Conservation (phyloP, 2,888 invertebrate species). For the Calliopum simillimum region DNA sequence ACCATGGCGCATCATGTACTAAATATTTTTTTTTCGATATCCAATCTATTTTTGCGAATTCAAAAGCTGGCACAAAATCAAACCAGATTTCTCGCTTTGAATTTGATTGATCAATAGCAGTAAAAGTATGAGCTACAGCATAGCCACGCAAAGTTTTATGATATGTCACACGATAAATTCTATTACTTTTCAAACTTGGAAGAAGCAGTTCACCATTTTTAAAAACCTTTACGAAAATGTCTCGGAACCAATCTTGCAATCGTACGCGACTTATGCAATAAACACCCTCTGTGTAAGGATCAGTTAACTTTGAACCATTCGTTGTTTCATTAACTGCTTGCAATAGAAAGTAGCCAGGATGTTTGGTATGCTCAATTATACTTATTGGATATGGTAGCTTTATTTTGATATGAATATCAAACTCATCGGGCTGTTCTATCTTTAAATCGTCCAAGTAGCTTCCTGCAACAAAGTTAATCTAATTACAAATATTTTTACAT, state of each 20-base stretch:
- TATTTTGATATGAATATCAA: constrained; percentile 51
- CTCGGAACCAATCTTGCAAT: neutral
- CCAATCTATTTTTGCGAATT: constrained; percentile 47
- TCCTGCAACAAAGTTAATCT: constrained; percentile 35
- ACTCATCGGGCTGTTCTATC: constrained; percentile 53
- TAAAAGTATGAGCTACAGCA: constrained; percentile 55
- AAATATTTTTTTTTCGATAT: neutral
- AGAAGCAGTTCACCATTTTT: neutral
- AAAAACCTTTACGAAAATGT: neutral
- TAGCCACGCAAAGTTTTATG: constrained; percentile 33
- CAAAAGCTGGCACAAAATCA: constrained; percentile 56
- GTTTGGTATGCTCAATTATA: constrained; percentile 13
- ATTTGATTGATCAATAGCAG: constrained; percentile 41
- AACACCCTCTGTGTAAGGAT: neutral
- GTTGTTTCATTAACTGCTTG: no score
- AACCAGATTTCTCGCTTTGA: constrained; percentile 46
- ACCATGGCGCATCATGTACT: constrained; percentile 44
- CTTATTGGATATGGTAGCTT: constrained; percentile 36
- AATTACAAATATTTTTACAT: no score
- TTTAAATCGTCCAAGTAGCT: constrained; percentile 51
- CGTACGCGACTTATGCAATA: neutral
- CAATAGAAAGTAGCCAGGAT: constrained; percentile 36
- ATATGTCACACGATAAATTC: no score
- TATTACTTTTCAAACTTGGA: neutral
- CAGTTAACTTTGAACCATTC: no score